These are phyloP conservation scores for Hirtodrosophila alboralis DNA, from an alignment of 2,888 invertebrate species.

Conservation along the genomic window DNA sequence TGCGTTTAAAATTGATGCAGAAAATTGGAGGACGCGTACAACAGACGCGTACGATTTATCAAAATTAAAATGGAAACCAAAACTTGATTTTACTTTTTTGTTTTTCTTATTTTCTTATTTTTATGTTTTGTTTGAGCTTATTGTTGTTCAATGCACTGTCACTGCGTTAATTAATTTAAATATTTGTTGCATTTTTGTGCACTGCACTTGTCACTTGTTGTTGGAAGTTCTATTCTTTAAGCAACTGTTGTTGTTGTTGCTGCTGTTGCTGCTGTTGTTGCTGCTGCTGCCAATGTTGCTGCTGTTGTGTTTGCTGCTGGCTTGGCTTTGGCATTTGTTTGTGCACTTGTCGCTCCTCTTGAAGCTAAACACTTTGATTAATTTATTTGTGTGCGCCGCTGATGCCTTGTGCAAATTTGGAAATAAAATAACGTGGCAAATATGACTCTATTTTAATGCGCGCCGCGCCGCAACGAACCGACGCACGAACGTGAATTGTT, in stretches of 20 bases:
- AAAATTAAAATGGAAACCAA: constrained; percentile 43
- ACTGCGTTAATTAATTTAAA: constrained; percentile 57
- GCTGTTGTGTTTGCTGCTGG: constrained; percentile 32
- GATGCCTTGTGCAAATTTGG: constrained; percentile 66
- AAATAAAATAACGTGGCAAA: constrained; percentile 74
- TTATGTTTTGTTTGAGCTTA: constrained; percentile 15
- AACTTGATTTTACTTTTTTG: constrained; percentile 16
- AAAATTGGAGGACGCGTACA: constrained; percentile 36
- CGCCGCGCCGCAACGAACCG: constrained; percentile 77
- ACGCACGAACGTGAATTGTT: constrained; percentile 77
- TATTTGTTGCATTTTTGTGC: constrained; percentile 63
- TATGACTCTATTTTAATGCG: constrained; percentile 67
- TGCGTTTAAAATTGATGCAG: constrained; percentile 40
- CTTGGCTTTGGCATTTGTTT: constrained; percentile 62
- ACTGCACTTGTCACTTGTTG: constrained; percentile 60
- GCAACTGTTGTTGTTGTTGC: constrained; percentile 12
- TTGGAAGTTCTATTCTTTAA: constrained; percentile 35
- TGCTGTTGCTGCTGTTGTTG: constrained; percentile 10
- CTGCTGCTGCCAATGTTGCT: constrained; percentile 6
- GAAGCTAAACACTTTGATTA: constrained; percentile 66
- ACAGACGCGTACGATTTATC: constrained; percentile 45
- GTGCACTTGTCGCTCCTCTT: constrained; percentile 66
- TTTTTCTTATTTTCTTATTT: constrained; percentile 1
- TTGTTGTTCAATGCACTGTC: constrained; percentile 66
- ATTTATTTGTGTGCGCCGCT: constrained; percentile 70